Evolutionary conservation across 2,797 vertebrate genomes (phyloP), one percentile per base, ranked within the genome.

Genomic region (Oryzias dopingdopingensis): DNA sequence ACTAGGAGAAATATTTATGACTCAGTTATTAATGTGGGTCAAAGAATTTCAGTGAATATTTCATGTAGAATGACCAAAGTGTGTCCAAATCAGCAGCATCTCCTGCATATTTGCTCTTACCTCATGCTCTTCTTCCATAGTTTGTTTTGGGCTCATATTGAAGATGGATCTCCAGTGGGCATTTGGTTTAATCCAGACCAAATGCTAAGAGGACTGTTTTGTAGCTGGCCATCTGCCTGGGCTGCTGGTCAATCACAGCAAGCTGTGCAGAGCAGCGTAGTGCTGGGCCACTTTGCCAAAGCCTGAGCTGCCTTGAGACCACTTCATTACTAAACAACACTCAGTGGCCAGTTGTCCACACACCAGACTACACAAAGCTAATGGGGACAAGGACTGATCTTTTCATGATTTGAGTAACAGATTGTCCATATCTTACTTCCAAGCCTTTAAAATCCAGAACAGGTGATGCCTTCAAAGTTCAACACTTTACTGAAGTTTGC

Each of bases 151-250:
- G 76, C 60, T 74, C 52, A 68, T 79, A 78, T 74, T 74, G 79
- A 57, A 74, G 65, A 83, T 65, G 62, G 69, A 73, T 74, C 74
- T 84, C 81, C 83, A 68, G 80, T 64, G 71, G 78, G 86, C 81
- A 83, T 90, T 87, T 86, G 82, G 86, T 91, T 84, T 91, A 90
- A 92, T 92, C 90, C 90, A 86, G 87, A 90, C 90, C 88, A 90
- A 91, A 90, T 92, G 91, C 89, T 91, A 91, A 91, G 90, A 83
- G 82, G 89, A 77, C 86, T 84, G 87, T 88, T 90, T 89, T 85
- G 84, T 89, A 70, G 82, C 88, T 92, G 90, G 90, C 89, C 85
- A 82, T 82, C 85, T 89, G 88, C 87, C 86, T 86, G 90, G 82
- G 75, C 84, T 79, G 83, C 72, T 62, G 87, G 84, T 87, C 82